Evolutionary conservation across 2,797 vertebrate species (phyloP).

Genomic region (Novumbra hubbsi): DNA sequence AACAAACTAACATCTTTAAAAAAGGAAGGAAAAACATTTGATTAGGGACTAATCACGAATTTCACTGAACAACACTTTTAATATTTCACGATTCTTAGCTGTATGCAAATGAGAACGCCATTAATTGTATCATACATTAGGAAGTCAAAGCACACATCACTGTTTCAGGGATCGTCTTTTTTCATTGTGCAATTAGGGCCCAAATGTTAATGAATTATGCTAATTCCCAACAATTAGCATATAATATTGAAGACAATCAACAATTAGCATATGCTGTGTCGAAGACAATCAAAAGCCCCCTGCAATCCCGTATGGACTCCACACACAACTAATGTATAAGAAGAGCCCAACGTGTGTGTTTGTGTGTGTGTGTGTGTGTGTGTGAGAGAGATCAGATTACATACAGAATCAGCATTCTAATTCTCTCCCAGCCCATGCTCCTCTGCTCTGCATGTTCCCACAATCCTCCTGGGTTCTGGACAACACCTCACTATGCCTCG

Average conservation of each 20-base stretch:
- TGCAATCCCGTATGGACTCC: slow-evolving; percentile 62
- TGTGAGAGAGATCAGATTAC: slow-evolving; percentile 52
- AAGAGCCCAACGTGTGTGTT: slow-evolving; percentile 34
- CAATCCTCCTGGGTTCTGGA: slow-evolving; percentile 7
- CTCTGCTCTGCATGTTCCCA: slow-evolving; percentile 9
- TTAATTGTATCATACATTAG: slow-evolving; percentile 67
- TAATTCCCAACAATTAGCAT: slow-evolving; percentile 80
- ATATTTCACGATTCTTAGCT: slow-evolving; percentile 66
- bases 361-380: slow-evolving; percentile 1
- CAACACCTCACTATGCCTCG: slow-evolving; percentile 5
- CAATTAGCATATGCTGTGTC: slow-evolving; percentile 76
- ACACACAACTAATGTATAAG: slow-evolving; percentile 55
- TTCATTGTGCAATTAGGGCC: slow-evolving; percentile 77
- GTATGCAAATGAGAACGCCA: slow-evolving; percentile 66
- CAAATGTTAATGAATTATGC: slow-evolving; percentile 83
- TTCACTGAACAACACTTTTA: slow-evolving; percentile 68
- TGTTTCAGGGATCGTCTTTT: slow-evolving; percentile 58
- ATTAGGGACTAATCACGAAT: slow-evolving; percentile 67
- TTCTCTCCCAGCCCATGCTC: slow-evolving; percentile 33
- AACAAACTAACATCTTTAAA: slow-evolving; percentile 56
- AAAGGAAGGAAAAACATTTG: slow-evolving; percentile 70
- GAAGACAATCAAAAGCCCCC: slow-evolving; percentile 69
- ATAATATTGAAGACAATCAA: slow-evolving; percentile 80
- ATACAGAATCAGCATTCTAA: slow-evolving; percentile 62
- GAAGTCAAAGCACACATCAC: slow-evolving; percentile 66